Conservation (phyloP, 2,113 vertebrate genomes). For the Octodon degus region DNA sequence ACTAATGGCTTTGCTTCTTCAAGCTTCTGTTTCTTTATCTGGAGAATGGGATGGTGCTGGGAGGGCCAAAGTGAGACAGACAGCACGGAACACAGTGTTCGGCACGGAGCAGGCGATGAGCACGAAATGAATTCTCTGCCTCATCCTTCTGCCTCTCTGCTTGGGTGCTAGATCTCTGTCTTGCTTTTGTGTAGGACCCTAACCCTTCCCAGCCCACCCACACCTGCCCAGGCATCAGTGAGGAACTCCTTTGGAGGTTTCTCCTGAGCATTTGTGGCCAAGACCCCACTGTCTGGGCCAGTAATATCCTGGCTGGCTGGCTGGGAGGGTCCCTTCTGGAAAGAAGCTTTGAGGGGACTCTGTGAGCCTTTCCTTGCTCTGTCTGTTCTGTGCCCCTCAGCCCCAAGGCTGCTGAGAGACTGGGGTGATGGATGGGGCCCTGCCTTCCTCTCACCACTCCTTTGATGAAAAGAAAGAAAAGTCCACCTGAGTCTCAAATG, state of each 20-base stretch:
- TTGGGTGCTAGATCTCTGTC: slow-evolving; percentile 1
- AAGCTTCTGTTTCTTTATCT: slow-evolving; percentile 17
- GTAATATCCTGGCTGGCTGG: slow-evolving; percentile 9
- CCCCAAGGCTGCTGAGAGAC: slow-evolving; percentile 72
- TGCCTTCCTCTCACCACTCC: slow-evolving; percentile 74
- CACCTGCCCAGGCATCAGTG: neutral
- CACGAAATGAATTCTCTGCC: neutral
- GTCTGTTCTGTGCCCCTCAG: neutral
- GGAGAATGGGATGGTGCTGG: neutral
- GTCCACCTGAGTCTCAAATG: slow-evolving; percentile 81
- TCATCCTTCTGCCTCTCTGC: neutral
- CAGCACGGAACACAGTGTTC: neutral
- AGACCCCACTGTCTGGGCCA: slow-evolving; percentile 25
- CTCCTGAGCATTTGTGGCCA: neutral
- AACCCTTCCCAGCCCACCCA: neutral
- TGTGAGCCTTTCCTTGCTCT: neutral
- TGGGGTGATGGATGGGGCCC: slow-evolving; percentile 77
- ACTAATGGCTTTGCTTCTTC: neutral
- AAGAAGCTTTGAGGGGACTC: slow-evolving; percentile 28
- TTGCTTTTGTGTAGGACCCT: neutral
- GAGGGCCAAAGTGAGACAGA: neutral
- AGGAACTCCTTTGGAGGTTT: neutral
- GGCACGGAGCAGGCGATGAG: neutral
- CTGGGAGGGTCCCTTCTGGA: slow-evolving; percentile 55
- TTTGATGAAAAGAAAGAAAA: slow-evolving; percentile 80